A percentile compares a stretch with the other conserved stretches of the same genome.
phyloP scores from a whole-genome alignment of 2,797 vertebrate species.

The Micromesistius poutassou region DNA sequence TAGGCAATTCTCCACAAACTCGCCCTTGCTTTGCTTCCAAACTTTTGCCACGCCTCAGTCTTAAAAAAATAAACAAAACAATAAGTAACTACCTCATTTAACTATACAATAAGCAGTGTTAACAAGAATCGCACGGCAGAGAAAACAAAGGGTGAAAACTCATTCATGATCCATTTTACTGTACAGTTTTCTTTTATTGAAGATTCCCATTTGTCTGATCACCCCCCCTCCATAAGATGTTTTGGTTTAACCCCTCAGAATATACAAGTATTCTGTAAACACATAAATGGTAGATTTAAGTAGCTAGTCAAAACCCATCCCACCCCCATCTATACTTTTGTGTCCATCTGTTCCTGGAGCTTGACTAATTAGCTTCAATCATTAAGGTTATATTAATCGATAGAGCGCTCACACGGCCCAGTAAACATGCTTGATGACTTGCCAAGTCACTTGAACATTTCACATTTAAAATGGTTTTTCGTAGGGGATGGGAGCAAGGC shows the following conservation, averaged over 20 bases:
- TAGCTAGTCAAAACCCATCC: background rate
- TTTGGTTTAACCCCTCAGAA: slow-evolving; percentile 13
- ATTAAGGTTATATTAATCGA: background rate
- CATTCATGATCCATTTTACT: slow-evolving; percentile 59
- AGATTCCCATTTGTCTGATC: slow-evolving; percentile 55
- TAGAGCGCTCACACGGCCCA: background rate
- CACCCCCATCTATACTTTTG: background rate
- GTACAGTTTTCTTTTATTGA: slow-evolving; percentile 63
- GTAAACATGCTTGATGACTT: slow-evolving; percentile 1
- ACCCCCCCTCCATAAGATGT: slow-evolving; percentile 42
- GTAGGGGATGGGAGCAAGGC: background rate
- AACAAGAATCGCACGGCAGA: slow-evolving; percentile 50
- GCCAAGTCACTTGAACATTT: background rate
- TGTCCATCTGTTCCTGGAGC: slow-evolving; percentile 3
- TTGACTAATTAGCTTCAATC: background rate
- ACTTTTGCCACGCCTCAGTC: slow-evolving; percentile 2
- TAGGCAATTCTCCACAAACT: slow-evolving; percentile 32
- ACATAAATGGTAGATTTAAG: background rate
- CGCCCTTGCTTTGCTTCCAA: slow-evolving; percentile 35
- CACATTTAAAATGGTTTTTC: background rate
- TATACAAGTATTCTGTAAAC: slow-evolving; percentile 10
- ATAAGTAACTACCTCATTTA: slow-evolving; percentile 34
- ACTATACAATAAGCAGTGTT: slow-evolving; percentile 39
- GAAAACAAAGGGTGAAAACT: slow-evolving; percentile 52
- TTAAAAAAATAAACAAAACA: slow-evolving; percentile 28